Percentiles rank a stretch among this genome's conserved stretches.
These are phyloP conservation scores for Thecophora atra DNA, from an alignment of 2,888 invertebrate genomes.

Conservation along the genomic window DNA sequence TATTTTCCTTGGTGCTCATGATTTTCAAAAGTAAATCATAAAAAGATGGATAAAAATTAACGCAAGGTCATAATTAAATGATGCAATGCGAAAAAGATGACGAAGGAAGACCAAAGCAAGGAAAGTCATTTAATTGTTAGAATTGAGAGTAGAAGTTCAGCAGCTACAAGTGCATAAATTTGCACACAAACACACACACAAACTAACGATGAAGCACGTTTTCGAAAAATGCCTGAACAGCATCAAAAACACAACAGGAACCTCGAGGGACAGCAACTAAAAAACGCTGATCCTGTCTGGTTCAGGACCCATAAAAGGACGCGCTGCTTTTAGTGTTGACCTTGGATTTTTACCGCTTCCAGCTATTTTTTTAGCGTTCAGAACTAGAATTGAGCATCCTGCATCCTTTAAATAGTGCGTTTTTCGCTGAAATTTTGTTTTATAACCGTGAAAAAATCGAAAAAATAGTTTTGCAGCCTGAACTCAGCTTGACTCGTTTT, in stretches of 20 bases:
- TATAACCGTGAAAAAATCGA: constrained; percentile 12
- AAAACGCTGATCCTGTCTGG: background rate
- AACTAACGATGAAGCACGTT: no score
- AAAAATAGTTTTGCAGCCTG: constrained; percentile 24
- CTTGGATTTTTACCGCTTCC: constrained; percentile 22
- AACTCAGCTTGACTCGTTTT: constrained; percentile 21
- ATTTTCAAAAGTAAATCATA: constrained; percentile 19
- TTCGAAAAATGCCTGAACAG: no score
- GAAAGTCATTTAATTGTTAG: background rate
- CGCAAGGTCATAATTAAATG: constrained; percentile 18
- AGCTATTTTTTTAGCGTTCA: constrained; percentile 20
- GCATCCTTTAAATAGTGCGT: constrained; percentile 1
- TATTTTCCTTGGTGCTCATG: background rate
- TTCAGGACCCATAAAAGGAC: background rate
- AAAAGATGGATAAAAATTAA: constrained; percentile 22
- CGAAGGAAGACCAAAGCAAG: background rate
- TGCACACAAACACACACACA: background rate
- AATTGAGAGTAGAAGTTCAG: background rate
- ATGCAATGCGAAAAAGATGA: background rate
- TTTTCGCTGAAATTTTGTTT: constrained; percentile 3
- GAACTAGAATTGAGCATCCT: background rate
- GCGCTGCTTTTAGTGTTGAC: background rate
- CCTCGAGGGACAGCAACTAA: background rate
- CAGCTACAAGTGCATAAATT: background rate
- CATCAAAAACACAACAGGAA: background rate